A percentile compares a stretch with the other conserved stretches of the same genome.
phyloP scores from a whole-genome alignment of 2,888 invertebrate genomes.

The Melanostoma scalare region DNA sequence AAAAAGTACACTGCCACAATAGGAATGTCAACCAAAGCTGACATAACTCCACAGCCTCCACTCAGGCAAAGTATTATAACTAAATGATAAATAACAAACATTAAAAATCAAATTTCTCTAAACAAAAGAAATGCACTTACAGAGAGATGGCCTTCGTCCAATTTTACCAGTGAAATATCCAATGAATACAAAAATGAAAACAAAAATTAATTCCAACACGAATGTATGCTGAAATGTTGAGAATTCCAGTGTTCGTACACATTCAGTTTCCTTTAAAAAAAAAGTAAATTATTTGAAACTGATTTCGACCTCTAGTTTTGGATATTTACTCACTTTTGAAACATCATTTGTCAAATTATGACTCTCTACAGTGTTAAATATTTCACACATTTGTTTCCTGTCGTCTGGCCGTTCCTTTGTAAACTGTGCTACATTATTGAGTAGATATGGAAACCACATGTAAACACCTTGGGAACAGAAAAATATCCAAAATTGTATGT shows the following conservation, averaged over 20 bases:
- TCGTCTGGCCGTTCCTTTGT: conserved; percentile 72
- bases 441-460: conserved; percentile 80
- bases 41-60: conserved; percentile 46
- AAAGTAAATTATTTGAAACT: background rate
- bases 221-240: conserved; percentile 77
- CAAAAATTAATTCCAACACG: conserved; percentile 76
- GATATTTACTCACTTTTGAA: conserved; percentile 14
- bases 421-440: conserved; percentile 77
- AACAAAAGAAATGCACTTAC: conserved; percentile 58
- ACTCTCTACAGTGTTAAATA: conserved; percentile 70
- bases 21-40: conserved; percentile 38
- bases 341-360: background rate
- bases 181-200: conserved; percentile 72
- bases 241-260: conserved; percentile 74
- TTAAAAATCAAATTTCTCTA: conserved; percentile 19
- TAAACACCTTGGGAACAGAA: conserved; percentile 78
- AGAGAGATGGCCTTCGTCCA: conserved; percentile 74
- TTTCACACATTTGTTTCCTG: conserved; percentile 76
- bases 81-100: conserved; percentile 15
- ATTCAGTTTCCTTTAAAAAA: conserved; percentile 24
- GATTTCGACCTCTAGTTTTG: background rate
- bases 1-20: conserved; percentile 47
- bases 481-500: conserved; percentile 78
- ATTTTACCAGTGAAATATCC: conserved; percentile 74
- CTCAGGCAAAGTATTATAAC: conserved; percentile 53